Evolutionary conservation across 1,140 invertebrate species (phyloP).

Genomic region (Polypedilum vanderplanki): DNA sequence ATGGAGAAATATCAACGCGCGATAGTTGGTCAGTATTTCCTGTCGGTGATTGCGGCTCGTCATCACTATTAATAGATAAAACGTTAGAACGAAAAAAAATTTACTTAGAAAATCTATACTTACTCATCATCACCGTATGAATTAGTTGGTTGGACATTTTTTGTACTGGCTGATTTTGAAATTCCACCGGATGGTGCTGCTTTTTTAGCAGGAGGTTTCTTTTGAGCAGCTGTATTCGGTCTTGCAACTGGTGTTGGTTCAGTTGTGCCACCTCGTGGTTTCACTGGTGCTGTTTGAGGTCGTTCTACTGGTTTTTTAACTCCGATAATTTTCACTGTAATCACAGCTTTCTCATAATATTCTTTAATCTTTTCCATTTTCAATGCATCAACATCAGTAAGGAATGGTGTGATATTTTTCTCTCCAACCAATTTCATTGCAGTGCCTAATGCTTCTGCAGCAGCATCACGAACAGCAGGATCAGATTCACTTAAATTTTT

Average conservation of each 20-base stretch:
- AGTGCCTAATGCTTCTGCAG: slow-evolving; percentile 87
- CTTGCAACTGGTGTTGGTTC: slow-evolving; percentile 51
- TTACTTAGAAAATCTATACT: background rate
- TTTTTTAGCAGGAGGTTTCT: slow-evolving; percentile 37
- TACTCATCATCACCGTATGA: background rate
- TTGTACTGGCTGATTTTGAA: slow-evolving; percentile 41
- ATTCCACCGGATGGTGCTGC: slow-evolving; percentile 34
- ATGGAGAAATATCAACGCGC: slow-evolving; percentile 74
- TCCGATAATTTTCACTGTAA: slow-evolving; percentile 61
- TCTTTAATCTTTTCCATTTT: slow-evolving; percentile 97
- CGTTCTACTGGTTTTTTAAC: slow-evolving; percentile 51
- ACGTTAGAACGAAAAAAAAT: slow-evolving; percentile 46
- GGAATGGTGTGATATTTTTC: slow-evolving; percentile 76
- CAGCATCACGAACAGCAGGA: slow-evolving; percentile 73
- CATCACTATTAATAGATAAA: slow-evolving; percentile 51
- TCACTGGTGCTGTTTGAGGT: slow-evolving; percentile 48
- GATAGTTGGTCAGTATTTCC: slow-evolving; percentile 63
- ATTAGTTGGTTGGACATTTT: slow-evolving; percentile 40
- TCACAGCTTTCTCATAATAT: slow-evolving; percentile 83
- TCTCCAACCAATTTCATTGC: slow-evolving; percentile 91
- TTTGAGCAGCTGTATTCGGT: slow-evolving; percentile 46
- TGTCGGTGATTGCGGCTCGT: slow-evolving; percentile 43
- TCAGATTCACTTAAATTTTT: slow-evolving; percentile 77
- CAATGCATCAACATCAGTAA: slow-evolving; percentile 79
- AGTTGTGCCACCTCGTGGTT: slow-evolving; percentile 47